Percentiles rank a stretch among this genome's conserved stretches.
These are phyloP conservation scores for Cephalotes varians DNA, from an alignment of 2,888 invertebrate species.

Conservation along the genomic window DNA sequence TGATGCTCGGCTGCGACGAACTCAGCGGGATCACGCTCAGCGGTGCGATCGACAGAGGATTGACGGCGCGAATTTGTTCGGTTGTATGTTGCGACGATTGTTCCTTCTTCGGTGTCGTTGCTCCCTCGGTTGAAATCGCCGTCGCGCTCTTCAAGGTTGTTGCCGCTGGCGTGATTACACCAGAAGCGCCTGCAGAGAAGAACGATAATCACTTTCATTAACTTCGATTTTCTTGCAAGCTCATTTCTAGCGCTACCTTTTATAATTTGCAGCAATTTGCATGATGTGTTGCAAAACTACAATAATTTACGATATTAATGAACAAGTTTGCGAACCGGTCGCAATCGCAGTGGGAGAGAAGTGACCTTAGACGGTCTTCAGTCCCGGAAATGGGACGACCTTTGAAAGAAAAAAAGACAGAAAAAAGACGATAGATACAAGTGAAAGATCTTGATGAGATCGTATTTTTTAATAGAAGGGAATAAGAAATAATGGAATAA, in stretches of 20 bases:
- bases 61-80: neutral
- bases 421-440: slow-evolving; percentile 8
- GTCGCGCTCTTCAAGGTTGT: slow-evolving; percentile 25
- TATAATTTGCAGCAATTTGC: slow-evolving; percentile 13
- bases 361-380: slow-evolving; percentile 68
- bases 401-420: slow-evolving; percentile 52
- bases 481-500: neutral
- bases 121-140: neutral
- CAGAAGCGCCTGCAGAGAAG: slow-evolving; percentile 13
- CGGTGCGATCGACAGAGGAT: slow-evolving; percentile 17
- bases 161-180: slow-evolving; percentile 49
- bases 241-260: neutral
- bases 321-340: slow-evolving; percentile 34
- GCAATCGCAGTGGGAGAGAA: slow-evolving; percentile 17
- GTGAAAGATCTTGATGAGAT: slow-evolving; percentile 11
- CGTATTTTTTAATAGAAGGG: neutral
- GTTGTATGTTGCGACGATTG: neutral
- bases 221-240: neutral
- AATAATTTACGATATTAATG: neutral
- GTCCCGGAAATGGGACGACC: slow-evolving; percentile 73
- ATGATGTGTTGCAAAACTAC: neutral
- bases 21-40: slow-evolving; percentile 19
- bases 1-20: slow-evolving; percentile 17
- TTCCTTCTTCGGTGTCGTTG: neutral
- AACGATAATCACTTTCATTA: slow-evolving; percentile 9